phyloP scores from a whole-genome alignment of 2,113 vertebrate genomes.

The Bufo bufo region DNA sequence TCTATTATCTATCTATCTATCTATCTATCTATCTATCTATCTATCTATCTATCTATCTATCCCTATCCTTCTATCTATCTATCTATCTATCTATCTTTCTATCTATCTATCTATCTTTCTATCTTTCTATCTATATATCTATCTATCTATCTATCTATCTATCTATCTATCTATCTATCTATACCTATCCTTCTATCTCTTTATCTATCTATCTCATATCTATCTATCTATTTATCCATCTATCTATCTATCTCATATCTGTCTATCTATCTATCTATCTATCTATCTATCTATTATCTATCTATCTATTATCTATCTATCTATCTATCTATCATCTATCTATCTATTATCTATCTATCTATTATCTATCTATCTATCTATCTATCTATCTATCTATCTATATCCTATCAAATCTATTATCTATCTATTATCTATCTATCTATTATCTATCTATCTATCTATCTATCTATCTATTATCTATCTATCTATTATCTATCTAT shows the following conservation, averaged over 20 bases:
- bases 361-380: background rate
- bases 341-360: background rate
- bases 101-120: background rate
- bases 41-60: conserved; percentile 12
- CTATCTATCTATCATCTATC: background rate
- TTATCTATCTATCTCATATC: too few species aligned
- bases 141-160: background rate
- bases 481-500: too few species aligned
- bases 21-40: conserved; percentile 25
- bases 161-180: background rate
- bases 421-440: conserved; percentile 19
- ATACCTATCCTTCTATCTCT: background rate
- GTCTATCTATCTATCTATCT: background rate
- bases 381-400: too few species aligned
- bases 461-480: conserved; percentile 4
- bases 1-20: conserved; percentile 35
- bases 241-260: background rate
- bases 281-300: background rate
- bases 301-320: conserved; percentile 1
- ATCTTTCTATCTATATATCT: background rate
- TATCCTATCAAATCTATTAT: too few species aligned
- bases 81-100: background rate
- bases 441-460: conserved; percentile 24
- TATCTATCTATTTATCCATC: conserved; percentile 9
- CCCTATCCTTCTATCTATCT: background rate